A percentile compares a stretch with the other conserved stretches of the same genome.
phyloP scores from a whole-genome alignment of 2,888 invertebrate species.

The Heliconius cydno region DNA sequence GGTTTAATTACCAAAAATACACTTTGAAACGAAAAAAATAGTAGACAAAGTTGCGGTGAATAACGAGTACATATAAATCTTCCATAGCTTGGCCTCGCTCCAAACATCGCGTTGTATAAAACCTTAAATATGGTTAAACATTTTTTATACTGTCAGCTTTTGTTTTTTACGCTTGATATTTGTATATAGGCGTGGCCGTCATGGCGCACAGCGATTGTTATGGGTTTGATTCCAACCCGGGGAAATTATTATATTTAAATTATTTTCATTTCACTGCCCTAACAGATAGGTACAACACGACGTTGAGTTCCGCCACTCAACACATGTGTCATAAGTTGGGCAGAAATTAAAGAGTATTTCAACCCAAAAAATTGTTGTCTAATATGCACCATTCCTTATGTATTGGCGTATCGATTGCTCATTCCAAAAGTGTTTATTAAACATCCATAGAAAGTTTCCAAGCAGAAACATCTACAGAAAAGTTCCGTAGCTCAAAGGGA shows the following conservation, averaged over 20 bases:
- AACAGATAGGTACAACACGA: neutral
- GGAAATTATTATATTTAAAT: neutral
- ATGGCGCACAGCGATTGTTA: neutral
- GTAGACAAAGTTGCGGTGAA: conserved; percentile 39
- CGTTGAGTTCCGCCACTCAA: neutral
- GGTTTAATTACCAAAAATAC: conserved; percentile 3
- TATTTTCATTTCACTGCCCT: neutral
- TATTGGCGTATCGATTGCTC: too few species aligned
- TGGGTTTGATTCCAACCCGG: neutral
- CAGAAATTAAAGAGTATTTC: too few species aligned
- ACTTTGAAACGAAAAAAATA: conserved; percentile 6
- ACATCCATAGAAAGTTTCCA: too few species aligned
- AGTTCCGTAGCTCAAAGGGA: too few species aligned
- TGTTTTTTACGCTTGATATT: conserved; percentile 17
- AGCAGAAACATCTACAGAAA: too few species aligned
- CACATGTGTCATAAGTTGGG: neutral
- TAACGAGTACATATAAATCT: conserved; percentile 42
- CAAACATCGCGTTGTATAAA: conserved; percentile 32
- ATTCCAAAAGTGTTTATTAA: too few species aligned
- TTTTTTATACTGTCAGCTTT: conserved; percentile 26
- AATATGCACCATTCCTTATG: too few species aligned
- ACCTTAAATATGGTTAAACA: conserved; percentile 32
- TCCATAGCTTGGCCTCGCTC: conserved; percentile 40
- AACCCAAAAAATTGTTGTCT: too few species aligned
- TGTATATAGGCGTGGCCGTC: neutral